These are phyloP conservation scores for Arrhopalites spinosus DNA, from an alignment of 2,888 invertebrate genomes.

Conservation along the genomic window DNA sequence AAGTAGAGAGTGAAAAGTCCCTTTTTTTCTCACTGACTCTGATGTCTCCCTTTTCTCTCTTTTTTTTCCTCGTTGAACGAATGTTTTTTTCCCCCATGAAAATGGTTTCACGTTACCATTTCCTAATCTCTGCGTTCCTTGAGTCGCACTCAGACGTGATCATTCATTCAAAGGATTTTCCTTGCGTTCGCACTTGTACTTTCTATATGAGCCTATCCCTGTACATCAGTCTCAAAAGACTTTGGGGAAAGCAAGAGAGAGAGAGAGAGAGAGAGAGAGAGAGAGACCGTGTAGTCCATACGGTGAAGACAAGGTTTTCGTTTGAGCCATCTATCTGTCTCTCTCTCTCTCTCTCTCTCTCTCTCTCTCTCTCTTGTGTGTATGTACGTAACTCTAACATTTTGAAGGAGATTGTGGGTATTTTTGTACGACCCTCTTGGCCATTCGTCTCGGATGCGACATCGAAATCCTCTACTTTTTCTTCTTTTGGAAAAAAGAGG, in stretches of 20 bases:
- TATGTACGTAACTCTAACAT: no score
- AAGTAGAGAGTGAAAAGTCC: background rate
- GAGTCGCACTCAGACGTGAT: constrained; percentile 25
- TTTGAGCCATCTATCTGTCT: no score
- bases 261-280: background rate
- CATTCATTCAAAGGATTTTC: constrained; percentile 29
- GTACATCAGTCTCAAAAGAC: background rate
- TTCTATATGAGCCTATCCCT: background rate
- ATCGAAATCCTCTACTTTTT: no score
- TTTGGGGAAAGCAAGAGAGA: background rate
- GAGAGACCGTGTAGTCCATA: background rate
- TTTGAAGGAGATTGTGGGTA: background rate
- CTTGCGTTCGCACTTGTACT: background rate
- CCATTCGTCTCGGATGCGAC: constrained; percentile 4
- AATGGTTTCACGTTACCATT: constrained; percentile 31
- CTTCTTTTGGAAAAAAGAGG: no score
- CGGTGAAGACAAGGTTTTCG: background rate
- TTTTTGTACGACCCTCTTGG: background rate
- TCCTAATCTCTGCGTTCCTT: constrained; percentile 30
- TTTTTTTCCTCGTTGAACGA: background rate
- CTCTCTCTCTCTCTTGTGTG: no score
- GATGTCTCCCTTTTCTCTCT: background rate
- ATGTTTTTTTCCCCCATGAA: background rate
- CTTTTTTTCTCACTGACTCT: background rate
- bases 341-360: background rate